phyloP scores from a whole-genome alignment of 2,888 invertebrate species.

The Bimastos eiseni region DNA sequence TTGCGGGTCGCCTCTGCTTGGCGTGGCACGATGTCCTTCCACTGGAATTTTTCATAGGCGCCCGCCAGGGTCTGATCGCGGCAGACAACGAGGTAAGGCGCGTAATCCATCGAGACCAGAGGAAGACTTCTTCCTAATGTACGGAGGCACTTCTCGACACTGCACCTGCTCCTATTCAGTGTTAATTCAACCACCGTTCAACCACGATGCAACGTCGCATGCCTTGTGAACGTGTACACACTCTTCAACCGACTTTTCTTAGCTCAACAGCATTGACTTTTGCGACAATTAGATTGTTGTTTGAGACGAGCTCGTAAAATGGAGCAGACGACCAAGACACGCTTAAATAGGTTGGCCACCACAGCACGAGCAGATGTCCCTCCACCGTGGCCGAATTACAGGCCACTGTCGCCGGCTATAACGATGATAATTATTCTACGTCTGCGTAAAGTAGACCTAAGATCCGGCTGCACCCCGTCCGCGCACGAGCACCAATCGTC shows the following conservation, averaged over 20 bases:
- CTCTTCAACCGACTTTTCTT: background rate
- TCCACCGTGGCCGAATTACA: too few species aligned
- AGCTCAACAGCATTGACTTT: background rate
- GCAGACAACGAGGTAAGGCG: background rate
- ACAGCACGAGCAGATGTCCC: background rate
- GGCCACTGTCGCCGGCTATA: background rate
- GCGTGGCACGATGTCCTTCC: background rate
- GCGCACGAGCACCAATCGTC: background rate
- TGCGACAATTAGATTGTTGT: background rate
- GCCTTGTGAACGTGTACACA: background rate
- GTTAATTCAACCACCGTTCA: background rate
- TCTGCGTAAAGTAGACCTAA: constrained; percentile 1
- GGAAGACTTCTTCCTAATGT: background rate
- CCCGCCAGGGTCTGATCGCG: background rate
- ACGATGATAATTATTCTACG: background rate
- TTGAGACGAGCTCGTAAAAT: background rate
- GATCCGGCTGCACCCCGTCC: background rate
- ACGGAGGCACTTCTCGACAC: background rate
- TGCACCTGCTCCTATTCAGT: background rate
- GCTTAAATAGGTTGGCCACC: background rate
- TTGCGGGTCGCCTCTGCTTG: background rate
- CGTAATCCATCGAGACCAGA: background rate
- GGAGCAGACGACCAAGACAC: background rate
- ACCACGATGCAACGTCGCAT: background rate
- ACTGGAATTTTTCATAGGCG: background rate